Evolutionary conservation across 2,888 invertebrate species (phyloP), one percentile per base, ranked within the genome.

Genomic region (Seira musarum): DNA sequence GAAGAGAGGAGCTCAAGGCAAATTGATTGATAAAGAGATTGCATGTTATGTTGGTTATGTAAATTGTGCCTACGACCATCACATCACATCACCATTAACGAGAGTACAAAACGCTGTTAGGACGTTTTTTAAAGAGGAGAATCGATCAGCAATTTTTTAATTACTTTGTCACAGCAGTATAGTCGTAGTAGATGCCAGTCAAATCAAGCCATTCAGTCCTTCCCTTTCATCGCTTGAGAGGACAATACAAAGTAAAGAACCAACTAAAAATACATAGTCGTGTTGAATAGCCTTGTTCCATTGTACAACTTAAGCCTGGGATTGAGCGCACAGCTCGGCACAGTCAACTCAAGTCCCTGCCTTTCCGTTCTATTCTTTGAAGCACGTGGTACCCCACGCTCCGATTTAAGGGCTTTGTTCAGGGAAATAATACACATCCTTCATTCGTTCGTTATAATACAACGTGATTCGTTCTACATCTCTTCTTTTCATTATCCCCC

Each of bases 1-100:
- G 35, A 19, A 64, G 72, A 72, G 46, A 72, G 46, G 35, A 15
- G 64, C 64, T 72, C 72, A 72, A 72, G 63, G 72, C 63, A 70
- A 70, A 15, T 17, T 15, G 65, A 57, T 49, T 65, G 73, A 73
- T 72, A 64, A 72, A 61, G 30, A 49, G 40, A 40, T 40, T 40
- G 40, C 40, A 40, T 40, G 13, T 40, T 40, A 6, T 8, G 6
- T 40, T 8, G 6, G 40, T 40, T 40, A 40, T 40, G 40, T 13
- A 40, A 40, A 40, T 40, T n/a, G n/a, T n/a, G 40, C 40, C 40
- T n/a, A n/a, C n/a, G n/a, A n/a, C n/a, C n/a, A n/a, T n/a, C n/a
- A n/a, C n/a, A n/a, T n/a, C n/a, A n/a, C n/a, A n/a, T n/a, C n/a
- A n/a, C n/a, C n/a, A n/a, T n/a, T n/a, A n/a, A n/a, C n/a, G n/a